Base-by-base conservation (phyloP, 2,888 invertebrate genomes). In the Drosophila engyochracea region DNA sequence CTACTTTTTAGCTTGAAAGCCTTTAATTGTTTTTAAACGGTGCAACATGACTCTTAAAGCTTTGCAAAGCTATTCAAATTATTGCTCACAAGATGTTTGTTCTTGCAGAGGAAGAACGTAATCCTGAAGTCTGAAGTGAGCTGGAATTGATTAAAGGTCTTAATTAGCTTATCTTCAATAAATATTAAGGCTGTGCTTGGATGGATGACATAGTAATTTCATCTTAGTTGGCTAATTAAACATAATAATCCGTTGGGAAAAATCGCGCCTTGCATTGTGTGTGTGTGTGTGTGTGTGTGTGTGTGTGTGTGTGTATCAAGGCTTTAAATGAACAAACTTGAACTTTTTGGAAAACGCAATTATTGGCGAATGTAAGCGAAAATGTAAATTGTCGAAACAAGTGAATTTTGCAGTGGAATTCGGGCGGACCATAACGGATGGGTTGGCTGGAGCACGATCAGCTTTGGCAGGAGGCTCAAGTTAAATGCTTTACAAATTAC, bases 401-500 rank as follows among this genome's bases (percentile, higher is more conserved):
- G 22, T 22, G 22, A 25, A 47, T 4, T 25, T 25, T 47, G 2
- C 47, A 16, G 16, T 16, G 22, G 16, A 47, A 22, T 25, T 16
- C 22, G 22, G 22, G 22, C 22, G 47, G 47, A 47, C 25, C 47
- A 9, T 25, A 16, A 47, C 22, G 22, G 47, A 25, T 47, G 47
- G 22, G 47, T 25, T 47, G 16, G 22, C 47, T 63, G 63, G n/a
- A 33, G 59, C 68, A 76, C 49, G 81, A 81, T 81, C 78, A 53
- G 66, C 66, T 73, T 74, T 25, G 52, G 74, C 70, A 25, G 25
- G 28, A 19, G 61, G 66, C 73, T 63, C 63, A 51, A 73, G 69
- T 74, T 79, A 77, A 81, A 81, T 67, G 82, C 61, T 67, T 78
- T 61, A 68, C 82, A 80, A 82, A 80, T 80, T 82, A 71, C 71